A percentile compares a stretch with the other conserved stretches of the same genome.
phyloP scores from a whole-genome alignment of 1,140 invertebrate genomes.

The Cyphomyrmex costatus region DNA sequence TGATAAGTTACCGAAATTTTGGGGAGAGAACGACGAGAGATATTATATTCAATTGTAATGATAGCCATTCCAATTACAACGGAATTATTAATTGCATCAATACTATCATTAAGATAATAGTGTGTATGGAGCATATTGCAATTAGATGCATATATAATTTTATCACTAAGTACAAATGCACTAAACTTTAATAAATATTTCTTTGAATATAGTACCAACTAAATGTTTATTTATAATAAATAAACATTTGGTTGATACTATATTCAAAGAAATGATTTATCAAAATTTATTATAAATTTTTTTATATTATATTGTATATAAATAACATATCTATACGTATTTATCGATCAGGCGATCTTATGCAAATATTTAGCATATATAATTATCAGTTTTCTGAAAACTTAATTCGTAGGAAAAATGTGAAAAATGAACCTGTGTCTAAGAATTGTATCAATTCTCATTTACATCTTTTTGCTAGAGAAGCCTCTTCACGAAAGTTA shows the following conservation, averaged over 20 bases:
- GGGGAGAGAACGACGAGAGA: not conserved
- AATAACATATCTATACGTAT: not conserved
- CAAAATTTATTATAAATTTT: no score
- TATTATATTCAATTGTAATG: conserved; percentile 41
- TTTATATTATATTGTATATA: no score
- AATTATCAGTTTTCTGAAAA: not conserved
- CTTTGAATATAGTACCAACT: no score
- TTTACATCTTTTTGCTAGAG: not conserved
- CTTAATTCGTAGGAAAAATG: not conserved
- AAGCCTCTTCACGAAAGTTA: not conserved
- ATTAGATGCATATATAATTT: conserved; percentile 6
- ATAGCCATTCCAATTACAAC: conserved; percentile 27
- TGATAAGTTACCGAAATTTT: conserved; percentile 27
- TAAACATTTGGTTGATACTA: no score
- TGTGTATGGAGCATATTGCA: not conserved
- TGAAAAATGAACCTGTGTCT: not conserved
- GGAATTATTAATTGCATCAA: conserved; percentile 26
- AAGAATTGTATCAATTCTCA: not conserved
- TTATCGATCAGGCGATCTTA: not conserved
- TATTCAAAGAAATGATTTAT: no score
- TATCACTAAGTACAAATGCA: not conserved
- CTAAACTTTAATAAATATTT: no score
- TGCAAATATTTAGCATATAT: not conserved
- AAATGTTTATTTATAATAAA: no score
- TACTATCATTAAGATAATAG: not conserved